A percentile compares a stretch with the other conserved stretches of the same genome.
Conservation (phyloP, 2,113 vertebrate genomes). For the Athene cunicularia region DNA sequence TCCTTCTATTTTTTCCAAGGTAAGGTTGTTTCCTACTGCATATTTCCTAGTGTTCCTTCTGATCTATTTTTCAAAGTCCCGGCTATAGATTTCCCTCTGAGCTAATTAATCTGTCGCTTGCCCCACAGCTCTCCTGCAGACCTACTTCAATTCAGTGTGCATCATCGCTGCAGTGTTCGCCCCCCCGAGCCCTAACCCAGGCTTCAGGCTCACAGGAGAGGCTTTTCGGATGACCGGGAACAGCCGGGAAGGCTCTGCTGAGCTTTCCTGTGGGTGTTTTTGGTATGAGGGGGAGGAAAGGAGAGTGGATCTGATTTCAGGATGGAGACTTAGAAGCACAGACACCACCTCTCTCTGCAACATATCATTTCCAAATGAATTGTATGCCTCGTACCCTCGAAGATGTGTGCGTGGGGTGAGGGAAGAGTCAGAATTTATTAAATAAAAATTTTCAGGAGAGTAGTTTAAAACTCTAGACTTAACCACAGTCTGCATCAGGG, state of each 20-base stretch:
- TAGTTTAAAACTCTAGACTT: neutral
- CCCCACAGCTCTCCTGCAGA: neutral
- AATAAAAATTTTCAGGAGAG: neutral
- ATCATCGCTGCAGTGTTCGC: neutral
- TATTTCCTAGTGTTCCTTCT: neutral
- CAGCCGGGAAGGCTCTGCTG: neutral
- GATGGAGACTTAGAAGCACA: neutral
- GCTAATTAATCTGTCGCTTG: neutral
- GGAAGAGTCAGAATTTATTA: neutral
- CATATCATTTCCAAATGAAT: neutral
- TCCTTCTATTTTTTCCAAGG: neutral
- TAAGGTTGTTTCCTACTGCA: neutral
- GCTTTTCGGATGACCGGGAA: neutral
- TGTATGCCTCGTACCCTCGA: neutral
- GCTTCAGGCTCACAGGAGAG: neutral
- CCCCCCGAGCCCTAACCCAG: neutral
- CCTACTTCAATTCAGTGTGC: neutral
- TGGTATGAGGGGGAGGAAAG: neutral
- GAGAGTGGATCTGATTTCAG: neutral
- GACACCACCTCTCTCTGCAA: neutral
- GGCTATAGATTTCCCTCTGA: neutral
- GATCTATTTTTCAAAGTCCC: neutral
- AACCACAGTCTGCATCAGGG: neutral
- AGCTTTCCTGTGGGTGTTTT: neutral
- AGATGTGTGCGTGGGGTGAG: neutral